Conservation (phyloP, 2,888 invertebrate genomes). For the Ferrisia virgata region DNA sequence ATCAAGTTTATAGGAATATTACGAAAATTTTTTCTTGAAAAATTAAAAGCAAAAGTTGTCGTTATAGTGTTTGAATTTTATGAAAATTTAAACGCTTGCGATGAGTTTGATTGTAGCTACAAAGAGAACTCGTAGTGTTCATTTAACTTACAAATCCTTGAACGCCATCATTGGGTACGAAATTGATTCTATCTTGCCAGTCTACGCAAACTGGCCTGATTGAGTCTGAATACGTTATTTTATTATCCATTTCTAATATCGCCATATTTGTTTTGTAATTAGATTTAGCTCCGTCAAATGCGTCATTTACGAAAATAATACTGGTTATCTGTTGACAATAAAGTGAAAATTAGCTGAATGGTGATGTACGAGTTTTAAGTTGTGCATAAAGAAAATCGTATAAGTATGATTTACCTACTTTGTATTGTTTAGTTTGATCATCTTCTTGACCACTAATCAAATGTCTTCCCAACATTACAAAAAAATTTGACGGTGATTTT, state of each 20-base stretch:
- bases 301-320: not conserved
- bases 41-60: too few species aligned
- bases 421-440: not conserved
- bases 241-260: slow-evolving; percentile 13
- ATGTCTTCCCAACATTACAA: not conserved
- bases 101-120: too few species aligned
- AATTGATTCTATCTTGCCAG: slow-evolving; percentile 1
- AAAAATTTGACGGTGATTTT: not conserved
- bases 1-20: too few species aligned
- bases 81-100: too few species aligned
- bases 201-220: slow-evolving; percentile 1
- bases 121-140: not conserved
- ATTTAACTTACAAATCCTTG: not conserved
- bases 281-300: not conserved
- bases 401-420: not conserved
- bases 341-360: not conserved
- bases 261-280: not conserved
- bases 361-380: not conserved
- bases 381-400: not conserved
- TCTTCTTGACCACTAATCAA: not conserved
- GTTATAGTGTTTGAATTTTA: too few species aligned
- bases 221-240: not conserved
- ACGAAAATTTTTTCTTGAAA: too few species aligned
- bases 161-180: not conserved
- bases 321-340: slow-evolving; percentile 2